phyloP scores from a whole-genome alignment of 2,888 invertebrate species.

The Ophion ellenae region DNA sequence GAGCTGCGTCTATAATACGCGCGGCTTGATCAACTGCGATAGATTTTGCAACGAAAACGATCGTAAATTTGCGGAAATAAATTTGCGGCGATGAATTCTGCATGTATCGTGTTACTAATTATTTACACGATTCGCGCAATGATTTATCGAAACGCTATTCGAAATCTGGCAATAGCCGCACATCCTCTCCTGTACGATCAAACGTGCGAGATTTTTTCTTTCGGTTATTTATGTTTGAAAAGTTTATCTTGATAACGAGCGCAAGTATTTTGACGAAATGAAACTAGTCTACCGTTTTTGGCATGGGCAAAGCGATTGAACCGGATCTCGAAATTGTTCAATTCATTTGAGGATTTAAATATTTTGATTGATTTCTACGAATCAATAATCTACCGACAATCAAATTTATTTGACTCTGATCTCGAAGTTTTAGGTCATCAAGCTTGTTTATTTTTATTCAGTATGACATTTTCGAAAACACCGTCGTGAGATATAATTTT shows the following conservation, averaged over 20 bases:
- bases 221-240: background rate
- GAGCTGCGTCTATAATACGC: background rate
- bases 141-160: background rate
- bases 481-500: too few relatives aligned
- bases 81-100: slow-evolving; percentile 12
- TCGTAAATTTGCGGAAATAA: slow-evolving; percentile 49
- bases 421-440: too few relatives aligned
- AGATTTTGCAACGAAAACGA: background rate
- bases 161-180: background rate
- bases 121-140: background rate
- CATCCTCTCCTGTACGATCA: background rate
- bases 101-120: background rate
- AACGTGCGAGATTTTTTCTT: background rate
- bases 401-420: too few relatives aligned
- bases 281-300: background rate
- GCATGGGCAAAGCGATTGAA: background rate
- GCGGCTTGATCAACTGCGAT: background rate
- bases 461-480: too few relatives aligned
- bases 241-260: background rate
- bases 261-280: background rate
- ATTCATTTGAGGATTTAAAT: too few relatives aligned
- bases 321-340: too few relatives aligned
- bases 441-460: too few relatives aligned
- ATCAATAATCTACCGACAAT: too few relatives aligned
- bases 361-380: too few relatives aligned